Conservation (phyloP, 2,797 vertebrate genomes). For the Adelosebastes latens region DNA sequence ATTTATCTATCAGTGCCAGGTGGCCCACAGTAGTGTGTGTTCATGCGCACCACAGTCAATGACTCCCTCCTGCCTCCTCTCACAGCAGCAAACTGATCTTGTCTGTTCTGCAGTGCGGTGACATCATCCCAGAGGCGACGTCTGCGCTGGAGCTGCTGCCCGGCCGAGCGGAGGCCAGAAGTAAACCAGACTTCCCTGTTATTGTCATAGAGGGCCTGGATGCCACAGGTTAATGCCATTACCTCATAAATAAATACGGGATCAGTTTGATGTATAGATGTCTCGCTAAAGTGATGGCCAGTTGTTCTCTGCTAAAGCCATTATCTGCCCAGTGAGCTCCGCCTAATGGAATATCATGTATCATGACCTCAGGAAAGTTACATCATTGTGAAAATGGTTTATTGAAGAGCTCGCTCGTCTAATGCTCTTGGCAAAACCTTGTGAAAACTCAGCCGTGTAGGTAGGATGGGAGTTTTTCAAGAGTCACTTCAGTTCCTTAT, state of each 20-base stretch:
- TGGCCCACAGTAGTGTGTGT: constrained; percentile 22
- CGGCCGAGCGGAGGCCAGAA: constrained; percentile 62
- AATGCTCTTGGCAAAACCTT: constrained; percentile 39
- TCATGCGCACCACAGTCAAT: constrained; percentile 11
- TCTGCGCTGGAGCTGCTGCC: constrained; percentile 84
- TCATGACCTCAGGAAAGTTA: constrained; percentile 73
- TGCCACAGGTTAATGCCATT: constrained; percentile 90
- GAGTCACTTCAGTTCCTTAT: background rate
- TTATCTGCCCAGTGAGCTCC: constrained; percentile 60
- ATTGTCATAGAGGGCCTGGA: constrained; percentile 93
- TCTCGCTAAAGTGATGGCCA: constrained; percentile 51
- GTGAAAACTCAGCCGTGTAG: constrained; percentile 1
- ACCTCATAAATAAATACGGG: constrained; percentile 62
- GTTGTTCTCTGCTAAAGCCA: constrained; percentile 59
- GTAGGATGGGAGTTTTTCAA: constrained; percentile 17
- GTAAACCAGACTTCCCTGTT: constrained; percentile 85
- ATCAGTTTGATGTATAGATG: constrained; percentile 68
- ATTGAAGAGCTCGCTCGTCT: constrained; percentile 47
- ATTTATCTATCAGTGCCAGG: constrained; percentile 39
- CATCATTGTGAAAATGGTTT: constrained; percentile 60
- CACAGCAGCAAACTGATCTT: constrained; percentile 42
- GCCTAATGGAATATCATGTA: constrained; percentile 69
- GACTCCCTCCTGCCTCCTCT: constrained; percentile 34
- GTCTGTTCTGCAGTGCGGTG: constrained; percentile 81
- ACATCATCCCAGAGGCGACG: constrained; percentile 87